Evolutionary conservation across 2,797 vertebrate species (phyloP), one percentile per base, ranked within the genome.

Genomic region (Lycodopsis pacificus): DNA sequence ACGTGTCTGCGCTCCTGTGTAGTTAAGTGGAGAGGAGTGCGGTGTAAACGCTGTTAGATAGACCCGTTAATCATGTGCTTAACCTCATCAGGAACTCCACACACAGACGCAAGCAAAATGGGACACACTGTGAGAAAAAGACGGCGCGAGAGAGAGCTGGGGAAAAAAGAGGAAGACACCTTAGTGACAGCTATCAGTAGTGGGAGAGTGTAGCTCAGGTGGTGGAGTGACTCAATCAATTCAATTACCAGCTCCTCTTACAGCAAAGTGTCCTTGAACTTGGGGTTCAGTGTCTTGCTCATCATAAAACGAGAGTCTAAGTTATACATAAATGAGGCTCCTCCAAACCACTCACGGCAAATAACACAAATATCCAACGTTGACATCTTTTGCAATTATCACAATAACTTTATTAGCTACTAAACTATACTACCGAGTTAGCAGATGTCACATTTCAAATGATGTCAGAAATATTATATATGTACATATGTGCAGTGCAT

Each of bases 31-130:
- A 75, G 87, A 87, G 82, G 84, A 92, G 87, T 90, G 86, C 81
- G 74, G 85, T 78, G 87, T 87, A 86, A 90, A 90, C 7, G 85
- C 77, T 82, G 72, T 86, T 85, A 86, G 79, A 91, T 81, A 67
- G 84, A 91, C 71, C 90, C 87, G 91, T 91, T 91, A 90, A 93
- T 91, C 87, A 88, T 90, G 87, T 87, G 79, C 85, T 91, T 91
- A 89, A 92, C 91, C 89, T 90, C 89, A 90, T 88, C 86, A 87
- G 84, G 59, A 84, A 74, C 75, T 42, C 38, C 71, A 73, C 71
- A 78, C 72, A 58, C 74, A 68, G 51, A 53, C 25, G 51, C 27
- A 44, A 12, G 40, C 20, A 51, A 32, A 76, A 20, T 32, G 25
- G 30, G 51, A 75, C 22, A 53, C 20, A 59, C 65, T 42, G 25